These are phyloP conservation scores for Ecliptopera silaceata DNA, from an alignment of 2,888 invertebrate genomes.

Conservation along the genomic window DNA sequence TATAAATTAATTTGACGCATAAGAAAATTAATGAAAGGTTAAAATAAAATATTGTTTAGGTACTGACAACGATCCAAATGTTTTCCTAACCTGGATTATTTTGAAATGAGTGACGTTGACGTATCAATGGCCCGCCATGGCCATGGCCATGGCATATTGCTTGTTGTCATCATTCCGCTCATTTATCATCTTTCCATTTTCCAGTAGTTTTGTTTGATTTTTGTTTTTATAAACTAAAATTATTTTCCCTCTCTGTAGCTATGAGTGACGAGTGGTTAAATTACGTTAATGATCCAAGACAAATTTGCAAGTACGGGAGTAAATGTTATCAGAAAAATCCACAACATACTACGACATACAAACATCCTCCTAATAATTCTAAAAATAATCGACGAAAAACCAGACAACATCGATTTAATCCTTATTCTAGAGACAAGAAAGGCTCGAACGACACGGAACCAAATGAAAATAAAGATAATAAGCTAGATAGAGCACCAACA, in stretches of 20 bases:
- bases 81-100: too few relatives aligned
- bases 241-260: not conserved
- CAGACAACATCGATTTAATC: conserved; percentile 49
- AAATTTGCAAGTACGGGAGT: conserved; percentile 88
- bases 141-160: too few relatives aligned
- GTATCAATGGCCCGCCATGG: too few relatives aligned
- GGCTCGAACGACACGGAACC: not conserved
- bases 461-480: conserved; percentile 5
- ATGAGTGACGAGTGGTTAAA: conserved; percentile 68
- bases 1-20: too few relatives aligned
- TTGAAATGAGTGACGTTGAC: too few relatives aligned
- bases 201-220: not conserved
- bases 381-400: conserved; percentile 42
- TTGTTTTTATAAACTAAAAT: not conserved
- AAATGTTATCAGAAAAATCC: conserved; percentile 93
- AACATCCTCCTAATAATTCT: conserved; percentile 85
- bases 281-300: conserved; percentile 73
- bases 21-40: too few relatives aligned
- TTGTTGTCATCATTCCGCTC: too few relatives aligned
- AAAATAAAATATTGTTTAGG: too few relatives aligned
- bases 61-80: too few relatives aligned
- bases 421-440: conserved; percentile 41
- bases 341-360: conserved; percentile 87
- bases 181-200: too few relatives aligned
- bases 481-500: not conserved